Percentiles rank a stretch among this genome's conserved stretches.
Conservation (phyloP, 2,888 invertebrate genomes). For the Eupithecia abbreviata region DNA sequence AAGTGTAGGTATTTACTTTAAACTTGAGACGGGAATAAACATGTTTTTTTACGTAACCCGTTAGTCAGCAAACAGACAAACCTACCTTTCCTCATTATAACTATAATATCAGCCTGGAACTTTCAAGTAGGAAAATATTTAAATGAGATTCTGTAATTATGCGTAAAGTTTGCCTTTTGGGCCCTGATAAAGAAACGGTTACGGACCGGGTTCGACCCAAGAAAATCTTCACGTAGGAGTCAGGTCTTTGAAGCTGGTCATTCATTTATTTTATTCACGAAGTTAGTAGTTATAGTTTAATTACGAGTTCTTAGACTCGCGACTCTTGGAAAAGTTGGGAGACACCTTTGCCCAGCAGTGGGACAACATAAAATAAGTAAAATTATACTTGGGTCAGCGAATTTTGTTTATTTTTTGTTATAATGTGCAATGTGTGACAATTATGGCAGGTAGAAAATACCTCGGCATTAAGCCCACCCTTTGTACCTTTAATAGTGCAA, state of each 20-base stretch:
- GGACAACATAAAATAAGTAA: too few species aligned
- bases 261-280: not conserved
- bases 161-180: constrained; percentile 55
- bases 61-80: constrained; percentile 24
- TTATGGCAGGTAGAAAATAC: too few species aligned
- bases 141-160: constrained; percentile 62
- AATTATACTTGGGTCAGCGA: too few species aligned
- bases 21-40: not conserved
- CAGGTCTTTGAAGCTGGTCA: not conserved
- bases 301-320: too few species aligned
- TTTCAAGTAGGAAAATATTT: constrained; percentile 58
- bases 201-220: constrained; percentile 43
- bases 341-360: too few species aligned
- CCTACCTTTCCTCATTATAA: constrained; percentile 29
- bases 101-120: constrained; percentile 44
- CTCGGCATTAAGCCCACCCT: too few species aligned
- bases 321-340: too few species aligned
- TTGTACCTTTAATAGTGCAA: too few species aligned
- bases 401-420: too few species aligned
- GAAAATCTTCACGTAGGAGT: constrained; percentile 11
- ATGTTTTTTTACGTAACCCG: constrained; percentile 16
- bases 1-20: not conserved
- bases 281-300: too few species aligned
- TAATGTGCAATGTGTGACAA: too few species aligned
- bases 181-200: constrained; percentile 52